A percentile compares a stretch with the other conserved stretches of the same genome.
These are phyloP conservation scores for Syngnathus rostellatus DNA, from an alignment of 2,797 vertebrate genomes.

Conservation along the genomic window DNA sequence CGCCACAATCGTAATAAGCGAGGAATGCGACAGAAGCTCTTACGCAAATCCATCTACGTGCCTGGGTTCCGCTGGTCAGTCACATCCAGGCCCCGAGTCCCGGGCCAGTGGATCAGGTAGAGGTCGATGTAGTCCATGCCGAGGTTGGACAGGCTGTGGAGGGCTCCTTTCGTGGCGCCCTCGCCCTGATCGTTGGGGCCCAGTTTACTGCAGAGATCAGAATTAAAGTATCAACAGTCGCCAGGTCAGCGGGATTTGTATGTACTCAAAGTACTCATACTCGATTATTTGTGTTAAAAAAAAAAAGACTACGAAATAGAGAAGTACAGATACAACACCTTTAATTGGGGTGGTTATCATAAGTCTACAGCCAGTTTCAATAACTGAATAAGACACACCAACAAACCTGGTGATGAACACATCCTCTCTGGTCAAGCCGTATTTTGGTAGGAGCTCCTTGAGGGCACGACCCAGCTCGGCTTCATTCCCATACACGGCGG, in stretches of 20 bases:
- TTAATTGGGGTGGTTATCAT: too few relatives aligned
- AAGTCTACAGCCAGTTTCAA: too few relatives aligned
- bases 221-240: neutral
- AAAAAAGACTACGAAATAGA: too few relatives aligned
- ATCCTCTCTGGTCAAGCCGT: slow-evolving; percentile 64
- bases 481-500: slow-evolving; percentile 74
- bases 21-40: neutral
- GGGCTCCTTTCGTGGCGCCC: slow-evolving; percentile 57
- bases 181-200: slow-evolving; percentile 70
- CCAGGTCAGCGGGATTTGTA: neutral
- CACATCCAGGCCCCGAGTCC: slow-evolving; percentile 64
- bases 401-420: slow-evolving; percentile 69
- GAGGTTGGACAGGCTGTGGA: slow-evolving; percentile 65
- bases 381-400: neutral
- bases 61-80: slow-evolving; percentile 61
- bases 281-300: too few relatives aligned
- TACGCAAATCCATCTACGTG: neutral
- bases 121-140: slow-evolving; percentile 76
- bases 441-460: slow-evolving; percentile 64
- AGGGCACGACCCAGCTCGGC: slow-evolving; percentile 63
- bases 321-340: too few relatives aligned
- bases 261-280: too few relatives aligned
- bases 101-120: slow-evolving; percentile 80
- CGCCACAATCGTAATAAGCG: slow-evolving; percentile 18
- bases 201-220: slow-evolving; percentile 63